Conservation (phyloP, 2,113 vertebrate genomes). For the Mustela lutreola region DNA sequence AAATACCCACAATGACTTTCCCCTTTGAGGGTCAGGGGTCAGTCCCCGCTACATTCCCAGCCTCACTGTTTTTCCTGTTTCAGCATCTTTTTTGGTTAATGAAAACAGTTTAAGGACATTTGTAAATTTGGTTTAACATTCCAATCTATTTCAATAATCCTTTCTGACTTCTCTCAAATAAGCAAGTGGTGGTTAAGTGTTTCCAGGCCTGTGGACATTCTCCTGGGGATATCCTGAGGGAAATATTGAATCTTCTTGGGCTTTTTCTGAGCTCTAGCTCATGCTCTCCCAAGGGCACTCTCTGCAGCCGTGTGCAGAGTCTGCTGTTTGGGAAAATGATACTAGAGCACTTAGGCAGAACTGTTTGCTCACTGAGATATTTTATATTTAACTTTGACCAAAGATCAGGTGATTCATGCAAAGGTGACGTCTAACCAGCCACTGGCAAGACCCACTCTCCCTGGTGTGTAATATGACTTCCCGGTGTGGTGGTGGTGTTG, state of each 20-base stretch:
- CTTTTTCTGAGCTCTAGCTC: not conserved
- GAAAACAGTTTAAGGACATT: not conserved
- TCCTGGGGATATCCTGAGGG: not conserved
- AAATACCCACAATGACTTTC: not conserved
- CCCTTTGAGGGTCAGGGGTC: not conserved
- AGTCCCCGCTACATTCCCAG: not conserved
- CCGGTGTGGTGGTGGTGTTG: not conserved
- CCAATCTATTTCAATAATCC: not conserved
- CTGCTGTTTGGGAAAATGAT: not conserved
- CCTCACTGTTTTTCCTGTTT: not conserved
- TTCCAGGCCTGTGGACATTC: not conserved
- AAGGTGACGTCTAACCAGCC: not conserved
- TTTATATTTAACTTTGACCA: not conserved
- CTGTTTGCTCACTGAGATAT: not conserved
- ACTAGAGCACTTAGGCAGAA: not conserved
- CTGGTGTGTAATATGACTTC: not conserved
- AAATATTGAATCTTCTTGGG: not conserved
- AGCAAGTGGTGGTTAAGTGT: not conserved
- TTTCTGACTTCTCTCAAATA: not conserved
- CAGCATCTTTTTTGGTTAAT: not conserved
- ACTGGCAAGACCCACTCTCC: not conserved
- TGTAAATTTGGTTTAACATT: conserved; percentile 39
- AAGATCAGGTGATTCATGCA: not conserved
- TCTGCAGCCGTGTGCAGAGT: accelerated
- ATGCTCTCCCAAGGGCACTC: accelerated